Conservation (phyloP, 2,113 vertebrate species). For the Sigmodon hispidus region DNA sequence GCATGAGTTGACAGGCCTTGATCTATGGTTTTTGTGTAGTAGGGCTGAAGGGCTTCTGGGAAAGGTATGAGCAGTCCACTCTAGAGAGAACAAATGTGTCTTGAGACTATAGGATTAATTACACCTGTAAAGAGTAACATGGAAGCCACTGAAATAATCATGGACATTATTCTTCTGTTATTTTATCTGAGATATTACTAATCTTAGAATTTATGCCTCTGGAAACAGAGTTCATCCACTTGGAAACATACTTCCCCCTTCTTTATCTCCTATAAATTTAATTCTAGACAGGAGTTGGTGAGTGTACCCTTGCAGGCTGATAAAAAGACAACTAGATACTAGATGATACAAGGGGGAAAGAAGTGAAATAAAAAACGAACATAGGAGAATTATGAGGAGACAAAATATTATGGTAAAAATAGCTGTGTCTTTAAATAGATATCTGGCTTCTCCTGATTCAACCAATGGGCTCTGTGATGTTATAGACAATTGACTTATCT, state of each 20-base stretch:
- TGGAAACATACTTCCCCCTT: constrained; percentile 14
- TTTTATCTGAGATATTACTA: constrained; percentile 60
- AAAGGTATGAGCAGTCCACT: background rate
- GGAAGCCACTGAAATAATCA: constrained; percentile 33
- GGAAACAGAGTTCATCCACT: constrained; percentile 27
- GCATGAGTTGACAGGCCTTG: background rate
- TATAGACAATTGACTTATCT: background rate
- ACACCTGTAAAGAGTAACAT: background rate
- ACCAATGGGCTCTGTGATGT: background rate
- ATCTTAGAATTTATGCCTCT: constrained; percentile 57
- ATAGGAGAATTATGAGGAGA: background rate
- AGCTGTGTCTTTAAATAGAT: background rate
- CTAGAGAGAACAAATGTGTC: background rate
- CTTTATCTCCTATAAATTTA: constrained; percentile 52
- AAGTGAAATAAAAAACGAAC: background rate
- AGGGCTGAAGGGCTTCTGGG: background rate
- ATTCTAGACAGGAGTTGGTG: constrained; percentile 6
- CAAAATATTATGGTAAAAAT: background rate
- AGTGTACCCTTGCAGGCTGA: constrained; percentile 46
- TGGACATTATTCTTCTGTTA: background rate
- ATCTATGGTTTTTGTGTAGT: background rate
- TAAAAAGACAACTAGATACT: constrained; percentile 12
- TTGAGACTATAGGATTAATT: background rate
- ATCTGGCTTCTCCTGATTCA: background rate
- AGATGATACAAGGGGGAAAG: background rate